Evolutionary conservation across 2,888 invertebrate genomes (phyloP).

Genomic region (Lathronympha strigana): DNA sequence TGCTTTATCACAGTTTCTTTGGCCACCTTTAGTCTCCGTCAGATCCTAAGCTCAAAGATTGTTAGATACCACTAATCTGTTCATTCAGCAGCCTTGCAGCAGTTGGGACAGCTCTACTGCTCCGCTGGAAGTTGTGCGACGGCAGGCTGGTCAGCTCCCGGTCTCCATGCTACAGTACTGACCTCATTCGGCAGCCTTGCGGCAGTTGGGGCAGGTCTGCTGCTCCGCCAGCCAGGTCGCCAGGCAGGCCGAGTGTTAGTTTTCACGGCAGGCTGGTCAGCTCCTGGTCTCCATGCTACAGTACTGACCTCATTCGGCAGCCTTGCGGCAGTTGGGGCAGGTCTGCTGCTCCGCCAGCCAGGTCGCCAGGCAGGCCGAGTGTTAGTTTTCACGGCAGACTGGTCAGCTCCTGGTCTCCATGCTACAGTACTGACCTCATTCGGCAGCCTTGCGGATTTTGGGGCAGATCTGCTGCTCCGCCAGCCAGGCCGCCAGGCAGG

Average conservation of each 20-base stretch:
- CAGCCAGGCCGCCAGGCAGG: conserved; percentile 74
- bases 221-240: conserved; percentile 73
- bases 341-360: too few species aligned
- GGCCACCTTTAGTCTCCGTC: too few species aligned
- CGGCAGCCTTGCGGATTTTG: conserved; percentile 67
- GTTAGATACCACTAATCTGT: background rate
- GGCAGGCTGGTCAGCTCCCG: conserved; percentile 69
- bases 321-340: conserved; percentile 3
- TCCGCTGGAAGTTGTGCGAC: conserved; percentile 70
- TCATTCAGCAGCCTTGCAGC: conserved; percentile 59
- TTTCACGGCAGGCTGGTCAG: conserved; percentile 71
- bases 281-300: too few species aligned
- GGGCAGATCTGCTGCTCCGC: conserved; percentile 74
- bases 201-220: conserved; percentile 74
- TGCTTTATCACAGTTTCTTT: too few species aligned
- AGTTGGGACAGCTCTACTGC: conserved; percentile 74
- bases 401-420: conserved; percentile 63
- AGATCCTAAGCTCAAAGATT: too few species aligned
- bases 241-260: conserved; percentile 73
- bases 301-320: background rate
- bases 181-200: conserved; percentile 55
- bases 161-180: background rate
- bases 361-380: too few species aligned
- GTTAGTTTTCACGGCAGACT: conserved; percentile 67
- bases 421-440: too few species aligned